phyloP scores from a whole-genome alignment of 1,140 invertebrate genomes.

The Stratiolaelaps scimitus region DNA sequence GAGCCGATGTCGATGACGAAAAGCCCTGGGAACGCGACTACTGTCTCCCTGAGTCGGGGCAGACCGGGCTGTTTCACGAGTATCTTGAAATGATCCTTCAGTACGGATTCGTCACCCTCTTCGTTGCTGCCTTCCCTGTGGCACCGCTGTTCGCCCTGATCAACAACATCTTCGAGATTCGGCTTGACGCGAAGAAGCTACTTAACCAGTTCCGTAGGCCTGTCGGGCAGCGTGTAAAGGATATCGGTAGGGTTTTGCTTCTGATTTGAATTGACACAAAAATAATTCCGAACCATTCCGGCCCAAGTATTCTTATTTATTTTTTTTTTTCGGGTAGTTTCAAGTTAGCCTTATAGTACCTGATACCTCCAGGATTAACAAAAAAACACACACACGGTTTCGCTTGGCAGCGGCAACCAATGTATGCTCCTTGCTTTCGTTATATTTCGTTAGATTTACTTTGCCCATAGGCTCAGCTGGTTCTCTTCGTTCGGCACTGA shows the following conservation, averaged over 20 bases:
- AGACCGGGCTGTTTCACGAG: constrained; percentile 83
- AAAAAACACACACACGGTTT: too few relatives aligned
- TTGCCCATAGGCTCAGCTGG: too few relatives aligned
- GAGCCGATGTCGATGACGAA: constrained; percentile 29
- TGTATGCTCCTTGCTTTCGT: too few relatives aligned
- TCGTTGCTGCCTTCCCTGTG: constrained; percentile 75
- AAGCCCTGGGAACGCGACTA: constrained; percentile 81
- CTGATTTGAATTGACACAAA: not conserved
- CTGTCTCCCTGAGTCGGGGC: constrained; percentile 71
- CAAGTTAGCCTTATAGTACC: too few relatives aligned
- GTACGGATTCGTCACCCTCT: constrained; percentile 79
- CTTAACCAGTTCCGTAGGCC: constrained; percentile 68
- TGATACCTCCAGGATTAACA: too few relatives aligned
- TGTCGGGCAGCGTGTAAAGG: constrained; percentile 63
- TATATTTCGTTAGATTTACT: too few relatives aligned
- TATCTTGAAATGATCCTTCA: constrained; percentile 95
- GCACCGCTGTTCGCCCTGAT: constrained; percentile 70
- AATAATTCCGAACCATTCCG: not conserved
- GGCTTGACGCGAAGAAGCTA: constrained; percentile 72
- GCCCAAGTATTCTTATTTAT: not conserved
- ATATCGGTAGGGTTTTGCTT: constrained; percentile 55
- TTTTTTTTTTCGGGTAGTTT: constrained; percentile 29
- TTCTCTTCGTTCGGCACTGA: too few relatives aligned
- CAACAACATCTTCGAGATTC: constrained; percentile 78
- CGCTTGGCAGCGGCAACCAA: constrained; percentile 40